phyloP scores from a whole-genome alignment of 2,113 vertebrate species.

The Ciconia stormi region DNA sequence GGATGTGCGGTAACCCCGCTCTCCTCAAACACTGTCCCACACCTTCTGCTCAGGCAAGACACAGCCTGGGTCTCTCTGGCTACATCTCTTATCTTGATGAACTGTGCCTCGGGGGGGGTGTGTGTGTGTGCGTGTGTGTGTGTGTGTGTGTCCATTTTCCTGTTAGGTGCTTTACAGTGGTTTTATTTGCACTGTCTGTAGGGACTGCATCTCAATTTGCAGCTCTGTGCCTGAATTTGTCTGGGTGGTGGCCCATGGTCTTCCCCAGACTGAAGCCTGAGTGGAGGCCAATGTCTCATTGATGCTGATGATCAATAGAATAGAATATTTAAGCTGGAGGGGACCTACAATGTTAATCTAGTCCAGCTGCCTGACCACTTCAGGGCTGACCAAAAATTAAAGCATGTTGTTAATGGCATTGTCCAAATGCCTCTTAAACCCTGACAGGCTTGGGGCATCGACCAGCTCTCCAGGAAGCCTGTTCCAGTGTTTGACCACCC shows the following conservation, averaged over 20 bases:
- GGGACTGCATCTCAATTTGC: background rate
- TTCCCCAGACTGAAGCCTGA: background rate
- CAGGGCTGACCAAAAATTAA: background rate
- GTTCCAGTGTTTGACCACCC: background rate
- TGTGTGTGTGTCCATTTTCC: background rate
- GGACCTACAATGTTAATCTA: background rate
- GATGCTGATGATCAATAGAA: background rate
- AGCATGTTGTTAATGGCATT: background rate
- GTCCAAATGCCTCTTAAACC: background rate
- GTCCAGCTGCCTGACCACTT: background rate
- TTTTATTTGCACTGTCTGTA: background rate
- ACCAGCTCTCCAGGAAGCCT: background rate
- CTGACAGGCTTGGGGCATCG: background rate
- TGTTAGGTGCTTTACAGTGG: background rate
- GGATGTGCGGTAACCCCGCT: background rate
- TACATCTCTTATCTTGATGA: background rate
- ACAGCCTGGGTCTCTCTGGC: background rate
- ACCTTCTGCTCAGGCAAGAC: background rate
- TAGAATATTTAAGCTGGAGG: background rate
- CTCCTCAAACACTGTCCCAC: fast-evolving
- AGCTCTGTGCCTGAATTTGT: background rate
- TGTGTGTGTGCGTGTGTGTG: too few relatives aligned
- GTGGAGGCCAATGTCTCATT: background rate
- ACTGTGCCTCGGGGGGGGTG: background rate
- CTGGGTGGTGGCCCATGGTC: background rate